Evolutionary conservation across 2,113 vertebrate genomes (phyloP), one percentile per base, ranked within the genome.

Genomic region (Paedocypris sp.): DNA sequence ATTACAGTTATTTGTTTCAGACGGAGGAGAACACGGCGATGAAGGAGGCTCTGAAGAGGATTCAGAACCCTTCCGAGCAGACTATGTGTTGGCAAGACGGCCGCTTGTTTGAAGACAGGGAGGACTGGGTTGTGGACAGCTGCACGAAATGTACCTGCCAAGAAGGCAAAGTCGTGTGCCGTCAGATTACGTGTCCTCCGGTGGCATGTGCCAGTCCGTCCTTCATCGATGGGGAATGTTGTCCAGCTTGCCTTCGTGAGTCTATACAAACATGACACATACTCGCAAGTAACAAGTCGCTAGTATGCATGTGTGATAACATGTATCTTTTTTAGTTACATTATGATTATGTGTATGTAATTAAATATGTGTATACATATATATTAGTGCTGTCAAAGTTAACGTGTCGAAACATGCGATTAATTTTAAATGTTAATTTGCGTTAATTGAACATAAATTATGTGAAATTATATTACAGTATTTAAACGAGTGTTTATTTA

Each of bases 41-140:
- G 80, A 84, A 87, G 57, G 85, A 93, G 50, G 73, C 87, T 31
- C 77, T 99, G 18, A 87, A 84, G 0, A 89, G 89, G 32, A 85
- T 91, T 26, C 74, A 79, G 46, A 82, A 77, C 13, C 62, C 73
- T 0, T 84, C 82, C 38, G 86, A 86, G 31, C 76, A 91, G 51
- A 79, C 84, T 0, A 87, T 88, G 60, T 99, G 95, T 60, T 85
- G 90, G 87, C 93, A 97, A 68, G 93, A 96, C 16, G 89, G 93
- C 9, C 88, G 93, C 7, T 69, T 90, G 73, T 94, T 93, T 42
- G 82, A 83, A 12, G 85, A 91, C 16, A 88, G 87, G 7, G 93
- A 95, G 33, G 82, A 90, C 18, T 98, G 95, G 95, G 87, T 93
- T 51, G 86, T 91, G 61, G 94, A 99, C 75, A 95, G 93, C 80